Evolutionary conservation across 2,888 invertebrate species (phyloP), one percentile per base, ranked within the genome.

Genomic region (Plebejus argus): DNA sequence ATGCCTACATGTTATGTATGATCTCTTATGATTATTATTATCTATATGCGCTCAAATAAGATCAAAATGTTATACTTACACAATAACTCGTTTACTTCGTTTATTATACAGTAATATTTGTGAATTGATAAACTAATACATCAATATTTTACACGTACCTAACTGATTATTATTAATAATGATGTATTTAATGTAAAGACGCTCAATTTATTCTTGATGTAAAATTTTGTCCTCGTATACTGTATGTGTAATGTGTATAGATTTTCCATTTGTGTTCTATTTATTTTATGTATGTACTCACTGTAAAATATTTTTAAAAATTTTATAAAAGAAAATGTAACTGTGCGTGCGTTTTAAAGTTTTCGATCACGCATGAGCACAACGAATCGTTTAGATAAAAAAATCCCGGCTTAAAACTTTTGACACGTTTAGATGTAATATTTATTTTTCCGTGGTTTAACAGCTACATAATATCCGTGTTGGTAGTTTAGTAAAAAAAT

Each of bases 211-310:
- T 12, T 79, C 74, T 76, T 77, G 76, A 77, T 75, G 76, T 70
- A 70, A 76, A 77, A 74, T 77, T 45, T 61, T 76, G 74, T 78
- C 76, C 76, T 20, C 61, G n/a, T 77, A 76, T 58, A 77, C 76
- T 79, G 78, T 77, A 79, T 77, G 72, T 78, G 33, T n/a, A n/a
- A 76, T 79, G 75, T 79, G 79, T 78, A 80, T 78, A 78, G 70
- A 35, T 35, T 77, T 71, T 71, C 28, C 3, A 49, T 28, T 23
- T 45, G 49, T 72, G 39, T 72, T 53, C 28, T 74, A 74, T 74
- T 74, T 74, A 74, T 74, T 74, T 74, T 74, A 28, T 49, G 53
- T 74, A 18, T 49, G 53, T 74, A 28, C 23, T 53, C 12, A 8
- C 49, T 15, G 66, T 66, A 66, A 28, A 58, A 66, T 12, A 15